phyloP scores from a whole-genome alignment of 2,113 vertebrate genomes.

The Romanogobio albipinnatus region DNA sequence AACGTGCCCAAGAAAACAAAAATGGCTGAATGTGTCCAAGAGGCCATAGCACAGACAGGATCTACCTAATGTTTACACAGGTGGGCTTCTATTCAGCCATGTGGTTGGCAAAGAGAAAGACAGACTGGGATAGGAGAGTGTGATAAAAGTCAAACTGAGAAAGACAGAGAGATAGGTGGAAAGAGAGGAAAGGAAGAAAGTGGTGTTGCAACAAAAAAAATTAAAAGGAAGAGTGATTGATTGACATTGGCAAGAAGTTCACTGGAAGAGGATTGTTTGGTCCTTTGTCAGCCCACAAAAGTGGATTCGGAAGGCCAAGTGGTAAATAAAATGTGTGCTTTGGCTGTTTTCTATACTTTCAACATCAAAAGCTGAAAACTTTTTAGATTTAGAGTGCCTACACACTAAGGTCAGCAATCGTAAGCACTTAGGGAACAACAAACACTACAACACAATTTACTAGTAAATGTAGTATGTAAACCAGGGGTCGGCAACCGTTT shows the following conservation, averaged over 20 bases:
- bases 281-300: slow-evolving; percentile 2
- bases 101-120: slow-evolving; percentile 48
- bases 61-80: slow-evolving; percentile 62
- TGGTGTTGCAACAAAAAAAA: slow-evolving; percentile 30
- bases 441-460: not conserved
- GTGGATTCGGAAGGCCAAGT: not conserved
- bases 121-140: slow-evolving; percentile 48
- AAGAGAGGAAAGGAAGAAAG: slow-evolving; percentile 37
- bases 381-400: too few species aligned
- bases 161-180: slow-evolving; percentile 29
- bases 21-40: slow-evolving; percentile 47
- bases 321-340: slow-evolving; percentile 11
- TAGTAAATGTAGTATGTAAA: not conserved
- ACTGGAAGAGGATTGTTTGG: not conserved
- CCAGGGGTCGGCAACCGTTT: too few species aligned
- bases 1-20: slow-evolving; percentile 58
- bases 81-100: slow-evolving; percentile 58
- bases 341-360: not conserved
- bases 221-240: slow-evolving; percentile 15
- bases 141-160: slow-evolving; percentile 44
- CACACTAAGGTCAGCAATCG: not conserved
- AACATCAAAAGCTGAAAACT: not conserved
- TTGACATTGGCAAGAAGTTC: not conserved
- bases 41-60: slow-evolving; percentile 56
- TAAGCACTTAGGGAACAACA: not conserved